Evolutionary conservation across 2,888 invertebrate species (phyloP).

Genomic region (Pachymerium ferrugineum): DNA sequence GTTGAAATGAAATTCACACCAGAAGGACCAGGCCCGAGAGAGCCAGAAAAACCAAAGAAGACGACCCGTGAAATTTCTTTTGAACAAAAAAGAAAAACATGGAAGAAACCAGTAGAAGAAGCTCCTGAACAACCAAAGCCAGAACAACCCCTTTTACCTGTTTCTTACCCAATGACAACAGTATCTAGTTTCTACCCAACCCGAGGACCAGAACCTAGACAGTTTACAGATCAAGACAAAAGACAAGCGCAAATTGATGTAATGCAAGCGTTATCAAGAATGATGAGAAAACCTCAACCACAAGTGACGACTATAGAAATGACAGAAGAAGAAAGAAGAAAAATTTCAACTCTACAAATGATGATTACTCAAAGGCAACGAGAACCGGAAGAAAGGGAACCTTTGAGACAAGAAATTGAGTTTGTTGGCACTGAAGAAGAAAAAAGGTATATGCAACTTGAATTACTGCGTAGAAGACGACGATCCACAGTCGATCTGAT

Average conservation of each 20-base stretch:
- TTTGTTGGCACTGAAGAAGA: conserved; percentile 1
- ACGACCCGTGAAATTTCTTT: background rate
- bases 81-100: background rate
- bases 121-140: background rate
- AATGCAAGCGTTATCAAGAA: background rate
- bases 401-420: background rate
- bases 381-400: background rate
- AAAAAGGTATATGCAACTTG: background rate
- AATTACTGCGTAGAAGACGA: background rate
- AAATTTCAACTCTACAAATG: background rate
- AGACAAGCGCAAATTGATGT: background rate
- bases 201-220: no score
- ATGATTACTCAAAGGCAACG: background rate
- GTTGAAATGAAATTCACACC: conserved; percentile 20
- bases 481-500: background rate
- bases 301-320: background rate
- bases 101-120: conserved; percentile 14
- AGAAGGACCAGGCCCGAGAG: background rate
- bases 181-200: no score
- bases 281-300: background rate
- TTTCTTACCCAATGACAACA: no score
- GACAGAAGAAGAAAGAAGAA: conserved; percentile 28
- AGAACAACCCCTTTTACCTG: no score
- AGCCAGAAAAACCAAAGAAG: background rate
- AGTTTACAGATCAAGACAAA: no score